Conservation (phyloP, 1,140 invertebrate species). For the Heliconius himera region DNA sequence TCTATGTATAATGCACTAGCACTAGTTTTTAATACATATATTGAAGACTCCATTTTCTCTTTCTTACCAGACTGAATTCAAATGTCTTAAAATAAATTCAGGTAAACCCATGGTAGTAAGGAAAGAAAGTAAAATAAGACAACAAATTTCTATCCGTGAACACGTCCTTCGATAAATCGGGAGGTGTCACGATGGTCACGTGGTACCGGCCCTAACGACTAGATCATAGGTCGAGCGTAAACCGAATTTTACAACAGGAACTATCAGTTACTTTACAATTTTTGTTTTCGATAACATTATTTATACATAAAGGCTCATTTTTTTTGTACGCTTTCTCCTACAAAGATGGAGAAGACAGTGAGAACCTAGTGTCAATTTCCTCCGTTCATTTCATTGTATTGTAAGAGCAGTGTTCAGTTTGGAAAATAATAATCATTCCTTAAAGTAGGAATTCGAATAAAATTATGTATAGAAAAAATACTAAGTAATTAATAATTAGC, state of each 20-base stretch:
- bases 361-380: too few relatives aligned
- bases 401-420: too few relatives aligned
- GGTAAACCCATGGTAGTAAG: too few relatives aligned
- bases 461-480: too few relatives aligned
- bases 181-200: slow-evolving; percentile 22
- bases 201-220: slow-evolving; percentile 22
- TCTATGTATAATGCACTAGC: too few relatives aligned
- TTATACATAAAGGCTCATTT: not conserved
- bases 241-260: slow-evolving; percentile 30
- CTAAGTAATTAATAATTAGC: too few relatives aligned
- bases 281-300: not conserved
- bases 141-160: not conserved
- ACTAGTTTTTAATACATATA: too few relatives aligned
- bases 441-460: too few relatives aligned
- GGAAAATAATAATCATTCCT: too few relatives aligned
- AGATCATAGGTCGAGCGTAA: slow-evolving; percentile 20
- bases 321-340: not conserved
- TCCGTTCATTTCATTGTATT: too few relatives aligned
- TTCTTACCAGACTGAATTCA: not conserved
- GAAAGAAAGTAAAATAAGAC: not conserved
- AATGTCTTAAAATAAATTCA: not conserved
- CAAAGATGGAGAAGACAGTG: not conserved
- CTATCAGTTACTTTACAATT: slow-evolving; percentile 28
- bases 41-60: too few relatives aligned
- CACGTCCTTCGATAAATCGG: slow-evolving; percentile 18